Evolutionary conservation across 2,113 vertebrate genomes (phyloP), one percentile per base, ranked within the genome.

Genomic region (Chascanopsetta lugubris): DNA sequence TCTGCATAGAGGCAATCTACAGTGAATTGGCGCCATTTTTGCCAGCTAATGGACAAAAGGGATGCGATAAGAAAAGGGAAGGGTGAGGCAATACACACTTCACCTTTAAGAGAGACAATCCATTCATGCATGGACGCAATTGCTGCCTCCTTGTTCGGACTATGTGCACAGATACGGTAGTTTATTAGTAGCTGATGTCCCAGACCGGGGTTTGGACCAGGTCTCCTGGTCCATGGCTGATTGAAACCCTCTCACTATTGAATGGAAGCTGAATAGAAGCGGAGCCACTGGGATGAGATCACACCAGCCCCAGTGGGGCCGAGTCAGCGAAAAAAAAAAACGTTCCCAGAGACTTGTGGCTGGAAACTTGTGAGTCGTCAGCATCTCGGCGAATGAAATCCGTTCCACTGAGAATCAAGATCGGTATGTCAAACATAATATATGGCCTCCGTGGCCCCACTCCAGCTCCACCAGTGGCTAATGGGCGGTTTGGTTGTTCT

Each of bases 351-450:
- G 60, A 72, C 59, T 42, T 74, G 53, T 67, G 49, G 56, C 64
- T 55, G 82, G 84, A 86, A 89, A 88, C 59, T 63, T 87, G 20
- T 65, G 68, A 73, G 62, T 74, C 57, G 69, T 88, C 83, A 86
- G 74, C 72, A 46, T 64, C 46, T 86, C 61, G 47, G 42, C 47
- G 60, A 53, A 83, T 54, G 13, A 54, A 47, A 30, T 4, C 20
- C 21, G 9, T 66, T 76, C 75, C 56, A 54, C 53, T 51, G 34
- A 70, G 25, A 47, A 38, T 72, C 8, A 32, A 32, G 61, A 60
- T 68, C 17, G 54, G 47, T 76, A 62, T 64, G 43, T 26, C 26
- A 56, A 20, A 46, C 20, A 27, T 61, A 53, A 64, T 53, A 42
- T 65, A 63, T 64, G 20, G 8, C 43, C 10, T 3, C 13, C 56